Base-by-base conservation (phyloP, 2,113 vertebrate species). In the Rhabdomys dilectus region DNA sequence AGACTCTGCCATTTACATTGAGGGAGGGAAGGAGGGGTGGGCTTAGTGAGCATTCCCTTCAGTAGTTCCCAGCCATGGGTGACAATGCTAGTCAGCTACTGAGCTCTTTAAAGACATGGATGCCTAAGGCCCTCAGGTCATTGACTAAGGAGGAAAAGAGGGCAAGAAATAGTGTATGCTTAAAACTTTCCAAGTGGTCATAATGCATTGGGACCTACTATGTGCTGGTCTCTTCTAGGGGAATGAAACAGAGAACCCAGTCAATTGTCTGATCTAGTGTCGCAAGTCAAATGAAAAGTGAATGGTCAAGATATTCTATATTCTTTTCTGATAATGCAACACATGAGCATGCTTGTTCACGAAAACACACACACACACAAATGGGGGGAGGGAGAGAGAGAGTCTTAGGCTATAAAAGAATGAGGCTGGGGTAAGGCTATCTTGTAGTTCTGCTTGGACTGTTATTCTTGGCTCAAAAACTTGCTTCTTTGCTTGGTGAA, bases 181-280 rank as follows among this genome's bases (percentile, higher is more conserved):
- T 84, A 81, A 94, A 94, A 77, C 15, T 70, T 90, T 42, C 62
- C 68, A 86, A 73, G 60, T 70, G 73, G 86, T 76, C 91, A 48
- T 80, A 73, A 51, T 11, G 13, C 31, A 31, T 53, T 51, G 34
- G 64, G 87, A 76, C 48, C 53, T 82, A 91, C 36, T 81, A 13
- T 39, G n/a, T 34, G 39, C 1, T 3, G 15, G 62, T 7, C 29
- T 91, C 17, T 75, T 64, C 76, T 89, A 39, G 62, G 36, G 64
- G 12, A 5, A 58, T 72, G 19, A 9, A 70, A 60, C 36, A 53
- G 73, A 88, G 42, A 89, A 75, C 58, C 1, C 31, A 75, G 36
- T 56, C 58, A 88, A 31, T 36, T 76, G 34, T 34, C 56, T 0
- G 6, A 21, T 73, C 64, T 72, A 51, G 12, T 21, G 13, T 64